Evolutionary conservation across 2,797 vertebrate species (phyloP).

Genomic region (Cuniculus paca): DNA sequence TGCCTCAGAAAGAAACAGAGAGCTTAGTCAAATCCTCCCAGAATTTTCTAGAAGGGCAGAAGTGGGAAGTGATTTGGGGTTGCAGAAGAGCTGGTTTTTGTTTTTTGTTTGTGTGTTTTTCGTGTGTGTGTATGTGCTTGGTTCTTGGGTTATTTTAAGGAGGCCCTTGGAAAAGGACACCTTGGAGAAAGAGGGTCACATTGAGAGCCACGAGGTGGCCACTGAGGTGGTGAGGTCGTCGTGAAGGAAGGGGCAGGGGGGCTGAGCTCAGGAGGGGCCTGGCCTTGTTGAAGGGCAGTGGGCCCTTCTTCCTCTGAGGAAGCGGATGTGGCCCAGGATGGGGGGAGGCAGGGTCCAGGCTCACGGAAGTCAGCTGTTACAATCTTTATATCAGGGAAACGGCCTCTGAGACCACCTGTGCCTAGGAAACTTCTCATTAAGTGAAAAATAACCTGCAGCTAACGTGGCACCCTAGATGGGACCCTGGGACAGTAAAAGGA

Average conservation of each 20-base stretch:
- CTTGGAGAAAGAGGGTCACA: neutral
- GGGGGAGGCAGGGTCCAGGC: neutral
- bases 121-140: neutral
- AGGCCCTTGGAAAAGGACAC: neutral
- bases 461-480: neutral
- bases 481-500: neutral
- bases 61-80: neutral
- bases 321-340: neutral
- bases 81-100: too few relatives aligned
- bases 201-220: fast-evolving
- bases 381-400: neutral
- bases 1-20: neutral
- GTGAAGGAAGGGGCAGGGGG: fast-evolving
- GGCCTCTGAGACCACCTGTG: neutral
- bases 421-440: neutral
- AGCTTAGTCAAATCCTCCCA: neutral
- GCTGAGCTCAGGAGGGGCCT: neutral
- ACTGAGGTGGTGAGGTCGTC: neutral
- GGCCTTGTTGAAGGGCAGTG: neutral
- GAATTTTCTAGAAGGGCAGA: neutral
- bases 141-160: neutral
- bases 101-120: too few relatives aligned
- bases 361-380: neutral
- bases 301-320: neutral
- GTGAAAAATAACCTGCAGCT: neutral